Percentiles rank a stretch among this genome's conserved stretches.
Evolutionary conservation across 2,113 vertebrate species (phyloP).

Genomic region (Vombatus ursinus): DNA sequence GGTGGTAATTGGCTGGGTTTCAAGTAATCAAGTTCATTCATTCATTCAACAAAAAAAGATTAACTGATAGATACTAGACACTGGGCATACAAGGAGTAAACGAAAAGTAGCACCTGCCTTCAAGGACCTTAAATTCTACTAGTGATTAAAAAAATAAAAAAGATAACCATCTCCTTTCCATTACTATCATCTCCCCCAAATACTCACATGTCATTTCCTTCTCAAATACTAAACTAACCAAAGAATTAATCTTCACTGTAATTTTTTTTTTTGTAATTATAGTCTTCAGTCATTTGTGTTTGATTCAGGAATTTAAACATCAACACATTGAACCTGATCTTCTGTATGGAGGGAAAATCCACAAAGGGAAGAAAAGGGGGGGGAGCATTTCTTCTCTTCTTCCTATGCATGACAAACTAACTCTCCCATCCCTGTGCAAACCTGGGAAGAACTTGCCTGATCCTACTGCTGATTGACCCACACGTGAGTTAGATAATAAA

Average conservation of each 20-base stretch:
- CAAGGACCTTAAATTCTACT: not conserved
- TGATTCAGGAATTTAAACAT: not conserved
- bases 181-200: not conserved
- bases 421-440: not conserved
- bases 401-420: not conserved
- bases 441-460: not conserved
- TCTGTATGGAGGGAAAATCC: not conserved
- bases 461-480: not conserved
- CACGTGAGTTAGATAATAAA: not conserved
- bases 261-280: not conserved
- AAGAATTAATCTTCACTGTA: not conserved
- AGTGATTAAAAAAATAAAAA: not conserved
- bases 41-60: not conserved
- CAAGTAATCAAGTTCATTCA: not conserved
- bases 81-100: not conserved
- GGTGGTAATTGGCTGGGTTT: not conserved
- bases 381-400: not conserved
- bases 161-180: not conserved
- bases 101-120: not conserved
- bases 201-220: not conserved
- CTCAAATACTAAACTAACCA: conserved; percentile 1
- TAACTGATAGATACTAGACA: not conserved
- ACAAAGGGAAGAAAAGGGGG: not conserved
- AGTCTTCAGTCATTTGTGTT: not conserved
- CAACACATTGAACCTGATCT: not conserved